A percentile compares a stretch with the other conserved stretches of the same genome.
Evolutionary conservation across 2,888 invertebrate genomes (phyloP).

Genomic region (Auanema freiburgensis): DNA sequence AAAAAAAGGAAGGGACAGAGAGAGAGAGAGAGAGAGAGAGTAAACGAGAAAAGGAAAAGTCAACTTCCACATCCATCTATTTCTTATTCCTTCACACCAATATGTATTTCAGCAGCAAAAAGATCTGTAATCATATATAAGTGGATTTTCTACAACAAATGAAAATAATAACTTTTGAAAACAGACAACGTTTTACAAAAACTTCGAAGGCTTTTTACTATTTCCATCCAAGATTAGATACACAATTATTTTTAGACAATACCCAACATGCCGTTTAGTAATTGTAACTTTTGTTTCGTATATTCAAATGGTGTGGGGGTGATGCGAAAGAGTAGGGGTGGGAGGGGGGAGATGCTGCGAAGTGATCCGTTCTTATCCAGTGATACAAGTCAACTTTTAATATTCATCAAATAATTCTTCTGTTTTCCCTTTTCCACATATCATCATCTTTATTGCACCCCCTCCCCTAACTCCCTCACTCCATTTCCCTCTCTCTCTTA

Average conservation of each 20-base stretch:
- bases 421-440: not conserved
- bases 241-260: no score
- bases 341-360: no score
- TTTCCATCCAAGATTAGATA: no score
- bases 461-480: not conserved
- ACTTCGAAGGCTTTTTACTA: not conserved
- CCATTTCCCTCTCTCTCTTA: not conserved
- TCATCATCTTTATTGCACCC: not conserved
- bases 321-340: no score
- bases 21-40: no score
- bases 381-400: not conserved
- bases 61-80: not conserved
- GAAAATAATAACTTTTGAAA: not conserved
- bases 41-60: not conserved
- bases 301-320: not conserved
- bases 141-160: no score
- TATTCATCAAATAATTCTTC: not conserved
- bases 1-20: no score
- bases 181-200: not conserved
- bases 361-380: not conserved
- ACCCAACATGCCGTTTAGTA: no score
- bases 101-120: not conserved
- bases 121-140: no score
- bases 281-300: no score
- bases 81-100: conserved; percentile 1